Percentiles rank a stretch among this genome's conserved stretches.
phyloP scores from a whole-genome alignment of 2,888 invertebrate genomes.

The Mythimna albipuncta region DNA sequence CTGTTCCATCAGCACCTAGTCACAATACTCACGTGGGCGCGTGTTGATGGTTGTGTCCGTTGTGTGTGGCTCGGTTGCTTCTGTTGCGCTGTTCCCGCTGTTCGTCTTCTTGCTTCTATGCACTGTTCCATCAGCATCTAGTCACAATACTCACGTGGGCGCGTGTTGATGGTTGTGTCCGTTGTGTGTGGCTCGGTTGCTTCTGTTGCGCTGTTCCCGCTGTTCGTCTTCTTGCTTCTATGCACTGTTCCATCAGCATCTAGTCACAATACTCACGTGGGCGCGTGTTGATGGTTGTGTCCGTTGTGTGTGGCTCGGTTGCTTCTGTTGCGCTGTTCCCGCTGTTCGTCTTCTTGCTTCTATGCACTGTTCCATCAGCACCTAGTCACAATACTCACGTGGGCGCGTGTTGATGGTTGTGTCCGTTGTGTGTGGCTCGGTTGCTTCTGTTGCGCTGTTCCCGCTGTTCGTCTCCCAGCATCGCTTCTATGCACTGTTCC shows the following conservation, averaged over 20 bases:
- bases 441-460: conserved; percentile 79
- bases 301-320: conserved; percentile 71
- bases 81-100: conserved; percentile 85
- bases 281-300: conserved; percentile 71
- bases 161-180: conserved; percentile 73
- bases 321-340: conserved; percentile 81
- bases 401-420: conserved; percentile 72
- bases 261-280: conserved; percentile 80
- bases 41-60: conserved; percentile 74
- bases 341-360: conserved; percentile 95
- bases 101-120: conserved; percentile 95
- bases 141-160: conserved; percentile 72
- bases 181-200: conserved; percentile 64
- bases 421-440: conserved; percentile 69
- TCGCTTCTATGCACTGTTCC: conserved; percentile 96
- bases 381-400: conserved; percentile 85
- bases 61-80: conserved; percentile 61
- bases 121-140: conserved; percentile 96
- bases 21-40: conserved; percentile 73
- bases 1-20: conserved; percentile 95
- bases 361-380: conserved; percentile 96
- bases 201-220: conserved; percentile 64
- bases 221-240: conserved; percentile 95
- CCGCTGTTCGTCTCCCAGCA: conserved; percentile 94
- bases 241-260: conserved; percentile 96